Evolutionary conservation across 1,140 invertebrate genomes (phyloP), one percentile per base, ranked within the genome.

Genomic region (Ips typographus): DNA sequence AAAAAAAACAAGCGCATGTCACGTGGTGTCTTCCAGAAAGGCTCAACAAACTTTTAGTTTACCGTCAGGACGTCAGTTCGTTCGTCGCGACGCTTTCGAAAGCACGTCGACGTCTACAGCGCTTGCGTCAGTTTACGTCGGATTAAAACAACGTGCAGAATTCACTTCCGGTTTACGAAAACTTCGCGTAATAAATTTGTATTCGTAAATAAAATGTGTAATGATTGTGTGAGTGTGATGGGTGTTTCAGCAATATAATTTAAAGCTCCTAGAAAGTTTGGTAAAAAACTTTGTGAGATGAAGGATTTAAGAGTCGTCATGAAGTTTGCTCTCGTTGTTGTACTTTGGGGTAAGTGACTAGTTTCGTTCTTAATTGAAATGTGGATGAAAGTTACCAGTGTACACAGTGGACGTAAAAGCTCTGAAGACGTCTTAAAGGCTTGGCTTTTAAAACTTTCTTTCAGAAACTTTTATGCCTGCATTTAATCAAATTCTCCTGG

Each of bases 31-130:
- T 40, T 61, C 47, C 22, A 22, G 39, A 40, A 61, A 62, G 47
- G 66, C 66, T 61, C 58, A 68, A 68, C 66, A 68, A 68, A 68
- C 57, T 68, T 68, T 68, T 3, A 40, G 66, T 68, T 68, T 68
- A 55, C 37, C 66, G 66, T 61, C 57, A 40, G 55, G 65, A 47
- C 41, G 56, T 40, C 65, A 58, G 66, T 68, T 62, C 55, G 36
- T 37, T 53, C 57, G 57, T 52, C 39, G 57, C 44, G 66, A 61
- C 66, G 57, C 64, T 4, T 60, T 36, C 47, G 36, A 7, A 7
- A 60, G 58, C 51, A 68, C 66, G 44, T 52, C 66, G 47, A 3
- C 42, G 3, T 22, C 6, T 22, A 22, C 22, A 40, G 57, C 40
- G 57, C n/a, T 36, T 38, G 51, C 57, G 66, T 49, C 7, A 22